Conservation (phyloP, 1,140 invertebrate genomes). For the Bombus fervidus region DNA sequence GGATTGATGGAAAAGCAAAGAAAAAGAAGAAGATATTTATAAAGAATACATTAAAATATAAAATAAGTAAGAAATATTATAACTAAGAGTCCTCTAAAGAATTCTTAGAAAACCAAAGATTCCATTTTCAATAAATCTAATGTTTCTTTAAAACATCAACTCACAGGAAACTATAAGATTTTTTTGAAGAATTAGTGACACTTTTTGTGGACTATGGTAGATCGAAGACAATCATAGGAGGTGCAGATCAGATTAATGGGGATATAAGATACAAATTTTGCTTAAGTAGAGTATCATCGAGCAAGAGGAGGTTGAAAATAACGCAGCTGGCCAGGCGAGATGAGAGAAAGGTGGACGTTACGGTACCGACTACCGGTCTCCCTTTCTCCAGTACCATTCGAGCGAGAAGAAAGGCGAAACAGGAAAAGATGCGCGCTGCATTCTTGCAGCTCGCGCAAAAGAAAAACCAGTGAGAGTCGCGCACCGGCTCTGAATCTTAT, state of each 20-base stretch:
- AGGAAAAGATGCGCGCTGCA: slow-evolving; percentile 58
- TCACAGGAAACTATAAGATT: neutral
- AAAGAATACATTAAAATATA: no score
- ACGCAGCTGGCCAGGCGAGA: slow-evolving; percentile 56
- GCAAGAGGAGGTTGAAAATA: slow-evolving; percentile 64
- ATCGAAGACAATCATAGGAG: neutral
- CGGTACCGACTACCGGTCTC: slow-evolving; percentile 57
- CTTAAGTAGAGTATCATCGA: slow-evolving; percentile 29
- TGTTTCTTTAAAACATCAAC: neutral
- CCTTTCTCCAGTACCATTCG: slow-evolving; percentile 60
- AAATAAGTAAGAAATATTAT: neutral
- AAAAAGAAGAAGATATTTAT: neutral
- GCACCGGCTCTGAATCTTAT: neutral
- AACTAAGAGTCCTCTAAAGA: neutral
- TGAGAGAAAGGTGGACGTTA: slow-evolving; percentile 74
- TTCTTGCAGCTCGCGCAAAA: slow-evolving; percentile 63
- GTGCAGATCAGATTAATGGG: neutral
- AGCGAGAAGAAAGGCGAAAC: slow-evolving; percentile 62
- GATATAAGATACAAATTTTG: neutral
- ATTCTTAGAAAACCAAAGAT: neutral
- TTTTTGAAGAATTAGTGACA: neutral
- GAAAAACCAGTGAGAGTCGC: slow-evolving; percentile 71
- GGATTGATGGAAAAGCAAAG: neutral
- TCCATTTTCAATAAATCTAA: neutral
- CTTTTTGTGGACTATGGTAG: neutral